These are phyloP conservation scores for Lamellibrachia luymesi DNA, from an alignment of 1,140 invertebrate species.

Conservation along the genomic window DNA sequence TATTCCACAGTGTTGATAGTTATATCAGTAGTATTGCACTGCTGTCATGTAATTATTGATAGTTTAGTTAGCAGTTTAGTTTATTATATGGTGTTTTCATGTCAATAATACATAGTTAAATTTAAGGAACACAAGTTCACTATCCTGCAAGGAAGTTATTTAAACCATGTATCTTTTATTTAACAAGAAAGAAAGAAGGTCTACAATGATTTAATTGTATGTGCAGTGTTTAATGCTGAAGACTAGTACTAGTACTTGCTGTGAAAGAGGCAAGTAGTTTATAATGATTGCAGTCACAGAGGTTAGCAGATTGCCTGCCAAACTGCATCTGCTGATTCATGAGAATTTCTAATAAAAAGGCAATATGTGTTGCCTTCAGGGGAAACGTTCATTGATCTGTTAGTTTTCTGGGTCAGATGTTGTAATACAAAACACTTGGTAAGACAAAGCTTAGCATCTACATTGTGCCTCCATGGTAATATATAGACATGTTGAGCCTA, in stretches of 20 bases:
- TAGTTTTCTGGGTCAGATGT: neutral
- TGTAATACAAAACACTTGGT: neutral
- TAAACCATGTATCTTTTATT: neutral
- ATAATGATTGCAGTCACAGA: neutral
- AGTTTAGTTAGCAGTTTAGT: too few relatives aligned
- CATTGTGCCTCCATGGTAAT: too few relatives aligned
- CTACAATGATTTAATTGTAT: neutral
- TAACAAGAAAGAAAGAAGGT: neutral
- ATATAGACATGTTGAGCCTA: too few relatives aligned
- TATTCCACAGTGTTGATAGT: neutral
- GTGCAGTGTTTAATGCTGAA: neutral
- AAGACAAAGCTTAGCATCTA: neutral
- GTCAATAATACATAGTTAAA: too few relatives aligned
- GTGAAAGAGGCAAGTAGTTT: neutral
- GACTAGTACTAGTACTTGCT: neutral
- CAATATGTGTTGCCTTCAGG: neutral
- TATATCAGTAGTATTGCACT: neutral
- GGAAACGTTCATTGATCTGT: neutral
- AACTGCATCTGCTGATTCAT: neutral
- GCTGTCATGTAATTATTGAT: too few relatives aligned
- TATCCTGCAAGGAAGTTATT: too few relatives aligned
- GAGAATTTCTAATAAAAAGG: neutral
- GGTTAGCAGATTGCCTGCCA: neutral
- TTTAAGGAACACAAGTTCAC: too few relatives aligned
- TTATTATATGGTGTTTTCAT: too few relatives aligned